Conservation (phyloP, 2,113 vertebrate genomes). For the Gopherus evgoodei region DNA sequence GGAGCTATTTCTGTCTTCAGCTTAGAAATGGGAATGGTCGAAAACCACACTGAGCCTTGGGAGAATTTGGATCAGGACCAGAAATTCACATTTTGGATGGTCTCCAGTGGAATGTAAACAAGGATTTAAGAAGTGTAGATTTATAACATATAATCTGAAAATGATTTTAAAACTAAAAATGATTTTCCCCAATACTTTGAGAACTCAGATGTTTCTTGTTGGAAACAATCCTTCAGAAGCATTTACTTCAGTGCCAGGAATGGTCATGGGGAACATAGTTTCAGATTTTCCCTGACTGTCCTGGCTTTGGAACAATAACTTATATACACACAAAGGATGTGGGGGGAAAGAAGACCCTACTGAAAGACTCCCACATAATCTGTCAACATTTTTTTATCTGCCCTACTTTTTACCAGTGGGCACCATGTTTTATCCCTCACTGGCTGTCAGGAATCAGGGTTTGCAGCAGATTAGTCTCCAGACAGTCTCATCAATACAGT, state of each 20-base stretch:
- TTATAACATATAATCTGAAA: background rate
- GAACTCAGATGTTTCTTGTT: background rate
- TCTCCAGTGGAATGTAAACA: background rate
- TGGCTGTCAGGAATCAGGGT: background rate
- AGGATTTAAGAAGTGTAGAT: background rate
- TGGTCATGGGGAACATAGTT: background rate
- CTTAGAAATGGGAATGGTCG: background rate
- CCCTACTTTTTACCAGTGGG: constrained; percentile 47
- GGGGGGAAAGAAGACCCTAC: background rate
- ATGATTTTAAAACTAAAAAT: background rate
- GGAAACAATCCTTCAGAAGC: background rate
- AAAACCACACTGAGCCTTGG: fast-evolving
- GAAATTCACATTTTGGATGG: background rate
- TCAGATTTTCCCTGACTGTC: background rate
- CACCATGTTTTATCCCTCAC: constrained; percentile 38
- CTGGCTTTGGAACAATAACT: fast-evolving
- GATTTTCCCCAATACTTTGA: background rate
- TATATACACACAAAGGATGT: background rate
- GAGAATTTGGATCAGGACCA: background rate
- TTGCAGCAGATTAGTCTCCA: background rate
- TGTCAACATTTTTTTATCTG: background rate
- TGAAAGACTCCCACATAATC: fast-evolving
- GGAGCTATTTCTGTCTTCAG: background rate
- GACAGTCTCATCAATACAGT: background rate
- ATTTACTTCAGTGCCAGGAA: background rate